Conservation (phyloP, 2,797 vertebrate species). For the Odontamblyopus rebecca region DNA sequence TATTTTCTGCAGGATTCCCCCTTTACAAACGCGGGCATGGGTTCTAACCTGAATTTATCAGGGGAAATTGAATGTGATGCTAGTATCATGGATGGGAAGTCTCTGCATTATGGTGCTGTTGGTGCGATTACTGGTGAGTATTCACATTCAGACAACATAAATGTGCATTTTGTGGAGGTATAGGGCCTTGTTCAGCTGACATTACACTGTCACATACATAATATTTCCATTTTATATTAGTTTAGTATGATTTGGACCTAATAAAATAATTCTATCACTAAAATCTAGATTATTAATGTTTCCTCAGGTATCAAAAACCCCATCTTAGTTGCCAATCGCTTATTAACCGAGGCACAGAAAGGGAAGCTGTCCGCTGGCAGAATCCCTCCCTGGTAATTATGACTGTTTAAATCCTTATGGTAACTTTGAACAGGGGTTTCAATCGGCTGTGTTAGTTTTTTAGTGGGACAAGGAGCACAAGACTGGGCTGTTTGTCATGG, state of each 20-base stretch:
- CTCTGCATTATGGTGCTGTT: conserved; percentile 94
- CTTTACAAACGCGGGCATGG: conserved; percentile 97
- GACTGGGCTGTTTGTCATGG: conserved; percentile 96
- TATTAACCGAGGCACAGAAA: conserved; percentile 96
- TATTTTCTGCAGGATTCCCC: conserved; percentile 89
- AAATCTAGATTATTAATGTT: not conserved
- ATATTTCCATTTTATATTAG: not conserved
- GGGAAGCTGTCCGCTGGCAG: conserved; percentile 98
- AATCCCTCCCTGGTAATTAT: conserved; percentile 96
- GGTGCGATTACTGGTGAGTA: conserved; percentile 94
- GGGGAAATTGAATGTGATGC: conserved; percentile 99
- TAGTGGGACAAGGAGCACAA: conserved; percentile 95
- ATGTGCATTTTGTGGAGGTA: not conserved
- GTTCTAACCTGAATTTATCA: conserved; percentile 95
- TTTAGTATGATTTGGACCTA: not conserved
- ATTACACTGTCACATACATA: not conserved
- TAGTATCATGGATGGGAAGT: conserved; percentile 99
- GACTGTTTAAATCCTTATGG: conserved; percentile 17
- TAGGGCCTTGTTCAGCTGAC: not conserved
- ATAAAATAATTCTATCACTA: not conserved
- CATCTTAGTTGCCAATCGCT: conserved; percentile 93
- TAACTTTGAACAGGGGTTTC: conserved; percentile 13
- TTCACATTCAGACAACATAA: not conserved
- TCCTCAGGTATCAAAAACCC: conserved; percentile 94
- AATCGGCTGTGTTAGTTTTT: conserved; percentile 83